Conservation (phyloP, 1,140 invertebrate genomes). For the Brachionus rubens region DNA sequence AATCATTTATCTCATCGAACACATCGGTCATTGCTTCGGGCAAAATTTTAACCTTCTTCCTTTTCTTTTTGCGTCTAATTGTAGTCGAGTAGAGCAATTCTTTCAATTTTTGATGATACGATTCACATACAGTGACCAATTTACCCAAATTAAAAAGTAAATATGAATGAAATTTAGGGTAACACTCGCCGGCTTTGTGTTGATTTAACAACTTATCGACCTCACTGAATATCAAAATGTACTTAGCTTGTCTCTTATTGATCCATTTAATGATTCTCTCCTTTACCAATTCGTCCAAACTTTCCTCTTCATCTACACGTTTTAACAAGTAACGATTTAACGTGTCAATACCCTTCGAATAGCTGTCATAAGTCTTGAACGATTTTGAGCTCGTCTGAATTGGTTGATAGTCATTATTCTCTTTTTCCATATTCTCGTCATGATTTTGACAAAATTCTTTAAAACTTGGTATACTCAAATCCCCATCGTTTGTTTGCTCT, state of each 20-base stretch:
- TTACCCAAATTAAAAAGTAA: constrained; percentile 43
- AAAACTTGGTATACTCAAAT: constrained; percentile 26
- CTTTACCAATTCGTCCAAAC: constrained; percentile 40
- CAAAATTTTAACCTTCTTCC: constrained; percentile 44
- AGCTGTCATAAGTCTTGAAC: constrained; percentile 22
- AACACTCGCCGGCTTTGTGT: constrained; percentile 38
- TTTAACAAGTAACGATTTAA: constrained; percentile 33
- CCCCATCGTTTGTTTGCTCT: neutral
- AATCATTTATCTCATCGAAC: constrained; percentile 36
- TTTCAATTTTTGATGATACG: constrained; percentile 46
- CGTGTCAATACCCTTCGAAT: constrained; percentile 15
- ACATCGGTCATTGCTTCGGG: constrained; percentile 37
- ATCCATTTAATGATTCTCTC: constrained; percentile 45
- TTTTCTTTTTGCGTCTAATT: constrained; percentile 39
- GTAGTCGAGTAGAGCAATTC: constrained; percentile 39
- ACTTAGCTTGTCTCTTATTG: constrained; percentile 42
- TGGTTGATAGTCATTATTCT: neutral
- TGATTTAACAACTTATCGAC: constrained; percentile 44
- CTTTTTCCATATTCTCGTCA: constrained; percentile 17
- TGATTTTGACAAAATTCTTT: neutral
- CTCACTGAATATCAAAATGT: constrained; percentile 38
- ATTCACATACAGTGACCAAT: constrained; percentile 40
- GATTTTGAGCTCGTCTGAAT: neutral
- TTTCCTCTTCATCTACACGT: constrained; percentile 25
- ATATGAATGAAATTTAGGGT: constrained; percentile 42